A percentile compares a stretch with the other conserved stretches of the same genome.
These are phyloP conservation scores for Stenichneumon culpator DNA, from an alignment of 2,888 invertebrate species.

Conservation along the genomic window DNA sequence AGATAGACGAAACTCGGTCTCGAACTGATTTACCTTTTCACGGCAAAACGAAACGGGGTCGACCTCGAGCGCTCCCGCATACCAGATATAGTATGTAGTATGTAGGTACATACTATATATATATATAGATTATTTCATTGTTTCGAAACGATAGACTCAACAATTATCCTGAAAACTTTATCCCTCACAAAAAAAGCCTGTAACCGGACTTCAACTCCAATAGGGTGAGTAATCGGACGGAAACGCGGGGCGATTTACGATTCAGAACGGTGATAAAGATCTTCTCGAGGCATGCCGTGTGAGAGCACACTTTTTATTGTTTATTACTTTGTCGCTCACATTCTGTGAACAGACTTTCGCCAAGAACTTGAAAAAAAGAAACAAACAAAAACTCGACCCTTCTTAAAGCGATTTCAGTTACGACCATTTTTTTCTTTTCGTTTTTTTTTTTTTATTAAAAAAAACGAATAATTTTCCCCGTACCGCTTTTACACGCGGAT, in stretches of 20 bases:
- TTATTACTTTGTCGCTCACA: not conserved
- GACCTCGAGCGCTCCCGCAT: constrained; percentile 3
- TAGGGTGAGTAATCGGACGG: constrained; percentile 15
- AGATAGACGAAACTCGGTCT: constrained; percentile 21
- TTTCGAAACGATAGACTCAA: constrained; percentile 9
- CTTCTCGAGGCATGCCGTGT: not conserved
- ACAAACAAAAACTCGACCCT: not conserved
- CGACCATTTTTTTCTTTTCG: too few relatives aligned
- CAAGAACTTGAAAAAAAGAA: not conserved
- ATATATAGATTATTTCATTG: not conserved
- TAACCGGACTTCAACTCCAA: not conserved
- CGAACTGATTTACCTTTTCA: constrained; percentile 27
- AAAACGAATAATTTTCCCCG: not conserved
- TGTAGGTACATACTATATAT: not conserved
- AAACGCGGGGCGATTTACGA: constrained; percentile 8
- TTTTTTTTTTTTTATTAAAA: not conserved
- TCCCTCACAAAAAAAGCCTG: not conserved
- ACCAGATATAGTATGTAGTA: constrained; percentile 6
- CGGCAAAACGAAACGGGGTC: constrained; percentile 34
- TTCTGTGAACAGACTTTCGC: not conserved
- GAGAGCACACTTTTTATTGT: not conserved
- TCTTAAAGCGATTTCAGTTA: not conserved
- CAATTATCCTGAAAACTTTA: constrained; percentile 15
- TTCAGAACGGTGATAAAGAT: constrained; percentile 23
- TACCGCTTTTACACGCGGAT: too few relatives aligned